Evolutionary conservation across 1,140 invertebrate genomes (phyloP), one percentile per base, ranked within the genome.

Genomic region (Drosophila ohnishii): DNA sequence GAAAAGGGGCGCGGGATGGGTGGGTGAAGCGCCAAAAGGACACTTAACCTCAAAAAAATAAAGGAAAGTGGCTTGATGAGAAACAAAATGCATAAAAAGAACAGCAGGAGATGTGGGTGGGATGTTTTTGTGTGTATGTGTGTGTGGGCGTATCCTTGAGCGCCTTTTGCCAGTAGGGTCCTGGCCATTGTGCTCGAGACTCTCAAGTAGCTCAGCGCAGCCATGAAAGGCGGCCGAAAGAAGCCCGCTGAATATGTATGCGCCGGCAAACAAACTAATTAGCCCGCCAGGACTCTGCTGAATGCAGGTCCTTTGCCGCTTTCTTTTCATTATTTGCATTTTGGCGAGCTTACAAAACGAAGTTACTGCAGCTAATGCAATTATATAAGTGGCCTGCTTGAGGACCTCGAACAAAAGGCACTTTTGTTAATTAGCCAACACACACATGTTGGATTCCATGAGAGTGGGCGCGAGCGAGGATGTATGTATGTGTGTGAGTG

Each of bases 21-120:
- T 56, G 39, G 44, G 66, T 62, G 76, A 75, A 77, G 72, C 77
- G 73, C 76, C 83, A 88, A 88, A 88, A 88, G 85, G 66, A 89
- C 85, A 88, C 85, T 88, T 88, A 88, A 88, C 85, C 85, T 88
- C 81, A 88, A 88, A 88, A 88, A 69, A 60, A 55, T 51, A 48
- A 78, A 72, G 50, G 30, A 73, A 56, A 75, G 64, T 59, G 69
- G 79, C 82, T 87, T 75, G 71, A 86, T 86, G 83, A 69, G 71
- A 78, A 86, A 81, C 55, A 80, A 80, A 87, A 67, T 48, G 61
- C 50, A 60, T 30, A 76, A 64, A 61, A 87, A 73, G 62, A 78
- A 75, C 77, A 78, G 67, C 50, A 60, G 45, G 51, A 65, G 44
- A 62, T 60, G 42, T 72, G 44, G 39, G 57, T 55, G 34, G 30